These are phyloP conservation scores for Miichthys miiuy DNA, from an alignment of 2,797 vertebrate species.

Conservation along the genomic window DNA sequence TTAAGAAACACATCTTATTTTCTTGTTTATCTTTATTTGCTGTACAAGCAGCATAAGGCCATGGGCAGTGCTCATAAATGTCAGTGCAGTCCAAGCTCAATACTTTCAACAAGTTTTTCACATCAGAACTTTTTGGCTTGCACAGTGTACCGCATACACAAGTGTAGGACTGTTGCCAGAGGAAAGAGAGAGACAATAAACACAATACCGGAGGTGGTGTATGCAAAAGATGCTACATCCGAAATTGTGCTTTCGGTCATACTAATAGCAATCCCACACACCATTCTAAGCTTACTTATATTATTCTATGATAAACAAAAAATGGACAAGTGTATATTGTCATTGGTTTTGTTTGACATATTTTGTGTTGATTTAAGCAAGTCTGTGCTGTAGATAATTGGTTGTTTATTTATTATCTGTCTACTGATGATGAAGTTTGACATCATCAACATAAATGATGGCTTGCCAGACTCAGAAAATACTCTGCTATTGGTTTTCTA, in stretches of 20 bases:
- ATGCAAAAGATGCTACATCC: background rate
- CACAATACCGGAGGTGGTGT: background rate
- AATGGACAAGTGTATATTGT: background rate
- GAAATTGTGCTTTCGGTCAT: background rate
- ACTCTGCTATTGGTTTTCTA: background rate
- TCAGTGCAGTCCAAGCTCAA: constrained; percentile 15
- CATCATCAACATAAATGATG: background rate
- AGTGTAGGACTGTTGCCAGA: background rate
- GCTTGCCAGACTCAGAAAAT: background rate
- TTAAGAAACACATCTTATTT: background rate
- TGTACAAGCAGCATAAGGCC: background rate
- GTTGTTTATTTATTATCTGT: background rate
- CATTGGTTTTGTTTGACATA: background rate
- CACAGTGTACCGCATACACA: background rate
- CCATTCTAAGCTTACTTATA: no score
- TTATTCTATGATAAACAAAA: background rate
- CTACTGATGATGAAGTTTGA: background rate
- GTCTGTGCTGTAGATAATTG: background rate
- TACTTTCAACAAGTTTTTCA: background rate
- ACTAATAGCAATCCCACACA: background rate
- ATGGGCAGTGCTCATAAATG: background rate
- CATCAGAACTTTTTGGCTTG: constrained; percentile 9
- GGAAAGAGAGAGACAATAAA: background rate
- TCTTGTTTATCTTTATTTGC: background rate
- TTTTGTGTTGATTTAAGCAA: background rate